phyloP scores from a whole-genome alignment of 2,113 vertebrate genomes.

The Dendropsophus ebraccatus region DNA sequence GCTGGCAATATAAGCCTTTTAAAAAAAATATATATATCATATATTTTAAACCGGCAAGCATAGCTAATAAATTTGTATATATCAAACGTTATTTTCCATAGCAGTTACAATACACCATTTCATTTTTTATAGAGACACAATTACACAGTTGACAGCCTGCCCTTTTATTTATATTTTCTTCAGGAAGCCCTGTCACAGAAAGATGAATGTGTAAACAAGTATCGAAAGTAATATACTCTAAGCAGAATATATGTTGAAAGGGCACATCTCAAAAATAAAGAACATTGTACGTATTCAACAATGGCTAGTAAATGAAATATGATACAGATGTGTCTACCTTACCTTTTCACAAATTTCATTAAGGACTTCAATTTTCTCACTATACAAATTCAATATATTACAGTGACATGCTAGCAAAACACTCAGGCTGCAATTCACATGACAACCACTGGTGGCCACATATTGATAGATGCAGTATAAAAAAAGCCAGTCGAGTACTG shows the following conservation, averaged over 20 bases:
- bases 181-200: constrained; percentile 35
- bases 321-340: background rate
- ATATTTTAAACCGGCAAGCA: background rate
- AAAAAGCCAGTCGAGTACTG: no score
- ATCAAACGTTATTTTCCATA: background rate
- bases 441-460: no score
- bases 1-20: no score
- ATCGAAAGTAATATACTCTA: constrained; percentile 45
- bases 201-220: constrained; percentile 49
- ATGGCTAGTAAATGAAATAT: background rate
- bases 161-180: constrained; percentile 45
- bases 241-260: constrained; percentile 39
- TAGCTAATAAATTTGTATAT: background rate
- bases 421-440: no score
- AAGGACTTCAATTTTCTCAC: no score
- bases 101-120: constrained; percentile 4
- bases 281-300: background rate
- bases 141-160: constrained; percentile 34
- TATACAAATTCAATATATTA: no score
- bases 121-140: constrained; percentile 46
- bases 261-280: constrained; percentile 36
- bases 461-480: no score
- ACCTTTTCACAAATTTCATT: no score
- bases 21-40: background rate
- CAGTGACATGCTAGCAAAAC: no score